Evolutionary conservation across 2,888 invertebrate species (phyloP).

Genomic region (Salticus scenicus): DNA sequence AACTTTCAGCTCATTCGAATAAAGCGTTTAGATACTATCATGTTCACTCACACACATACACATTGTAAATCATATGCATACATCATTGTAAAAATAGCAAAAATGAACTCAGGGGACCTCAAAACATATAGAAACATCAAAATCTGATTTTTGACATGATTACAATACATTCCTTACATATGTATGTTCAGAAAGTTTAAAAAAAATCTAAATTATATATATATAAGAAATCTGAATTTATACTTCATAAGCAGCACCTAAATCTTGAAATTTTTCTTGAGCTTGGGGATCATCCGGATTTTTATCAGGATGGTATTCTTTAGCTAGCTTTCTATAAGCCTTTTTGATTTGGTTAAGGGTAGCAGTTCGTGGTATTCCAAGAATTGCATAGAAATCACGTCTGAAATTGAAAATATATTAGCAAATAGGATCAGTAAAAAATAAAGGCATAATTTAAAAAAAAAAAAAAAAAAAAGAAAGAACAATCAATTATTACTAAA

Average conservation of each 20-base stretch:
- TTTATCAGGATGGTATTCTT: slow-evolving; percentile 97
- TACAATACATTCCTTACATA: too few species aligned
- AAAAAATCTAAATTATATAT: too few species aligned
- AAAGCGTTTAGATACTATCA: too few species aligned
- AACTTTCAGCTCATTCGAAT: too few species aligned
- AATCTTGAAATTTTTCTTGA: slow-evolving; percentile 93
- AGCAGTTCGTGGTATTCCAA: slow-evolving; percentile 89
- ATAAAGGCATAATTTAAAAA: background rate
- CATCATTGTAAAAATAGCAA: too few species aligned
- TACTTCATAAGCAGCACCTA: slow-evolving; percentile 96
- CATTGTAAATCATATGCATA: too few species aligned
- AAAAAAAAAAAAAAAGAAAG: background rate
- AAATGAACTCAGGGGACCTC: too few species aligned
- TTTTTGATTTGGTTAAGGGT: slow-evolving; percentile 96
- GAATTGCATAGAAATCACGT: slow-evolving; percentile 94
- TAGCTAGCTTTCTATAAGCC: slow-evolving; percentile 95
- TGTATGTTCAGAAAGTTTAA: too few species aligned
- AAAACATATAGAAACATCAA: too few species aligned
- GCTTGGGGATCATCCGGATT: slow-evolving; percentile 95
- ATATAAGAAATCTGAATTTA: too few species aligned
- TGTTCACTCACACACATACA: too few species aligned
- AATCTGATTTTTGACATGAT: too few species aligned
- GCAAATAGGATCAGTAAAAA: slow-evolving; percentile 54
- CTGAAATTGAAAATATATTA: slow-evolving; percentile 77
- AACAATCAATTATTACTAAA: background rate